A percentile compares a stretch with the other conserved stretches of the same genome.
These are phyloP conservation scores for Gerris buenoi DNA, from an alignment of 1,140 invertebrate species.

Conservation along the genomic window DNA sequence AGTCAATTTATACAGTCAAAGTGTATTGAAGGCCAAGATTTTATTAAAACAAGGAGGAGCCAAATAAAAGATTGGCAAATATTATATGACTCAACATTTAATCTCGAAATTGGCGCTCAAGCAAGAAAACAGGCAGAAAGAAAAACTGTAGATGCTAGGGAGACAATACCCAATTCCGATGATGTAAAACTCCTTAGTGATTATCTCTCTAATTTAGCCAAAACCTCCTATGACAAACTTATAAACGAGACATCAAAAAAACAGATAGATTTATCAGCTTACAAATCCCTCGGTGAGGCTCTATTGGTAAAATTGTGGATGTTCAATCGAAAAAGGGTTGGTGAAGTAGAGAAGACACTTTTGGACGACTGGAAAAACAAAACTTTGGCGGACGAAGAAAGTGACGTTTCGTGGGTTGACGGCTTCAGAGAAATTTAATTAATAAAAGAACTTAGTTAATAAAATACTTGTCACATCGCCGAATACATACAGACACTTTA, in stretches of 20 bases:
- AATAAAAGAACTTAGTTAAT: too few relatives aligned
- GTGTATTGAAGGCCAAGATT: too few relatives aligned
- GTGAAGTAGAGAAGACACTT: not conserved
- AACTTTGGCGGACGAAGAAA: not conserved
- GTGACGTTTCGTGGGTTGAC: not conserved
- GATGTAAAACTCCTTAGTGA: not conserved
- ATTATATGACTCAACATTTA: too few relatives aligned
- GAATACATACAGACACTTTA: too few relatives aligned
- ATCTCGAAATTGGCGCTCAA: not conserved
- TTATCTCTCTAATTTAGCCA: not conserved
- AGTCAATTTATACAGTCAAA: too few relatives aligned
- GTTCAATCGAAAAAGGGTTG: not conserved
- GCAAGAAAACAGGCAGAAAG: not conserved
- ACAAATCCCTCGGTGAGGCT: not conserved
- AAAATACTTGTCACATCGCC: too few relatives aligned
- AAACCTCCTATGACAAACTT: not conserved
- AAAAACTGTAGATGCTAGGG: not conserved
- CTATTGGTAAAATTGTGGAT: not conserved
- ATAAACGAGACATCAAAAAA: not conserved
- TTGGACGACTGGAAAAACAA: not conserved
- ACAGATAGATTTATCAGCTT: too few relatives aligned
- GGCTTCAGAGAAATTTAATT: too few relatives aligned
- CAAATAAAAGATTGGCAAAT: too few relatives aligned
- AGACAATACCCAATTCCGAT: not conserved
- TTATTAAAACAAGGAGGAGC: too few relatives aligned